phyloP scores from a whole-genome alignment of 2,797 vertebrate genomes.

The Presbytis comata region DNA sequence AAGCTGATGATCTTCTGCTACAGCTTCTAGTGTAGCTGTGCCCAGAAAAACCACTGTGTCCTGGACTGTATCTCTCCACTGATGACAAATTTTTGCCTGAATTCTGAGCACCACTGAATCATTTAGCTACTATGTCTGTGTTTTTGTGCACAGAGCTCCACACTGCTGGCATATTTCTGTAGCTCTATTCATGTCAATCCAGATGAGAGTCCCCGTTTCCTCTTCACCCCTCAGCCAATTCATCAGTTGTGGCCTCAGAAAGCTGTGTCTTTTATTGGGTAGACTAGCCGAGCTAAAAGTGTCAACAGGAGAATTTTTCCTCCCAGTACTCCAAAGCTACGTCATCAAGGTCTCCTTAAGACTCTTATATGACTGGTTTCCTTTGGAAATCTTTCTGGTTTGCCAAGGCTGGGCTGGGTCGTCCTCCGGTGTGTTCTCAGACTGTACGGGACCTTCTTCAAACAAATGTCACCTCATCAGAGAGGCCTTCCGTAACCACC shows the following conservation, averaged over 20 bases:
- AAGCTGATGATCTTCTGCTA: background rate
- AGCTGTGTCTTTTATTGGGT: background rate
- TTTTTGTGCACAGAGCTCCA: background rate
- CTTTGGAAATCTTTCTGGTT: background rate
- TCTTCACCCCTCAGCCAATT: background rate
- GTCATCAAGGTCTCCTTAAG: background rate
- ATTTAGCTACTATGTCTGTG: background rate
- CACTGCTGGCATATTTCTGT: background rate
- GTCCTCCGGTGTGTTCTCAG: background rate
- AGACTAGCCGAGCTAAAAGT: background rate
- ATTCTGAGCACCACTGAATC: background rate
- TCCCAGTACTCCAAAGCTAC: background rate
- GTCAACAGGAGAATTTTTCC: too few relatives aligned
- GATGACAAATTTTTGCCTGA: background rate
- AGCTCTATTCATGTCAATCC: background rate
- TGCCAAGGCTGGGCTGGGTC: background rate
- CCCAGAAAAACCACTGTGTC: background rate
- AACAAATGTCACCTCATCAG: background rate
- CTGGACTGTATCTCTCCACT: background rate
- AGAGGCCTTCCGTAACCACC: background rate
- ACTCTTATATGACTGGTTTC: background rate
- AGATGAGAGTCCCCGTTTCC: background rate
- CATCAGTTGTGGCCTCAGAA: background rate
- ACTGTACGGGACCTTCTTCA: background rate
- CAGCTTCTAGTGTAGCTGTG: background rate